Conservation (phyloP, 2,113 vertebrate genomes). For the Dendrocopos noguchii region DNA sequence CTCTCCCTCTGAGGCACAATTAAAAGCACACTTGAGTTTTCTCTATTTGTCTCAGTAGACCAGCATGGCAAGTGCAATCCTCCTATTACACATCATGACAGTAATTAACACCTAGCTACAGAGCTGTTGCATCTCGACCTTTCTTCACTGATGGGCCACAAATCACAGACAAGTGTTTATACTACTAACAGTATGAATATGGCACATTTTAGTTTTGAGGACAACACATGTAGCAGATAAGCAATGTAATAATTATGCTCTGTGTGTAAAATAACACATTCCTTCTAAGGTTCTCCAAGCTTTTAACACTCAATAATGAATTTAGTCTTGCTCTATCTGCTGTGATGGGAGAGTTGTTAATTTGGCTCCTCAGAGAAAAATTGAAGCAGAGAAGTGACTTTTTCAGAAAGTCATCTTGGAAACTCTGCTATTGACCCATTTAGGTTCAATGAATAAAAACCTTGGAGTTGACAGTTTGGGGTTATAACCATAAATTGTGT, state of each 20-base stretch:
- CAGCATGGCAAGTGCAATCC: background rate
- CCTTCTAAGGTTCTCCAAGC: background rate
- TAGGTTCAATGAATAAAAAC: background rate
- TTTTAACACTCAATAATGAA: background rate
- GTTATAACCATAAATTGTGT: background rate
- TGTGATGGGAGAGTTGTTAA: background rate
- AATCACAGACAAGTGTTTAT: background rate
- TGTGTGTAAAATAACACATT: background rate
- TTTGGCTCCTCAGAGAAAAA: background rate
- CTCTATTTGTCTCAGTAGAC: background rate
- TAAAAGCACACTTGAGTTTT: conserved; percentile 9
- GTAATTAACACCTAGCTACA: background rate
- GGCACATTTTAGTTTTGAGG: background rate
- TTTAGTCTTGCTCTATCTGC: background rate
- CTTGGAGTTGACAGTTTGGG: background rate
- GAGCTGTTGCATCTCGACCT: background rate
- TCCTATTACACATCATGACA: background rate
- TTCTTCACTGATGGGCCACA: background rate
- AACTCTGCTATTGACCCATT: background rate
- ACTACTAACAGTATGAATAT: background rate
- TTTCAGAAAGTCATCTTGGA: background rate
- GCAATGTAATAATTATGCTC: background rate
- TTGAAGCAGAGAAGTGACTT: background rate
- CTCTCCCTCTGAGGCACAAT: background rate
- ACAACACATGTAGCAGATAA: background rate